Evolutionary conservation across 64 coral and sea anemone species (phyloP).

Genomic region (Trachythela sp.): DNA sequence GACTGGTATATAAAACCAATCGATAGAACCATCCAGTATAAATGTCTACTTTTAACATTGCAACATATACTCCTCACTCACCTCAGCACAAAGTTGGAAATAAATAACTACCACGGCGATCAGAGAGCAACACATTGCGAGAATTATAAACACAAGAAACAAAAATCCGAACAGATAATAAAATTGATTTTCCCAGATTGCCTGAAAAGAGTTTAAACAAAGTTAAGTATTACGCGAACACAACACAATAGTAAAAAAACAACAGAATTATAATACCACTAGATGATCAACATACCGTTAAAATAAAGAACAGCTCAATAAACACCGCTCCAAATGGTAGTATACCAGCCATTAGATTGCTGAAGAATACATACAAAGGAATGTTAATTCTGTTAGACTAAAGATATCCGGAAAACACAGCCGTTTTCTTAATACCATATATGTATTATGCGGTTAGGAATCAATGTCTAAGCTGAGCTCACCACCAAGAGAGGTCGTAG

Average conservation of each 20-base stretch:
- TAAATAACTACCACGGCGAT: constrained; percentile 95
- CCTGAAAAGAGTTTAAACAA: constrained; percentile 39
- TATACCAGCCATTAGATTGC: constrained; percentile 81
- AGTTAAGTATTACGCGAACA: neutral
- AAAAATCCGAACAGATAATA: constrained; percentile 98
- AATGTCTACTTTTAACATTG: neutral
- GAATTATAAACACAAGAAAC: constrained; percentile 90
- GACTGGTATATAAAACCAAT: too few relatives aligned
- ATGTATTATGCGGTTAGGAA: too few relatives aligned
- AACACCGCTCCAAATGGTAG: constrained; percentile 98
- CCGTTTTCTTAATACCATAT: too few relatives aligned
- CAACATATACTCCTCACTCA: neutral
- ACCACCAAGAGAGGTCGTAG: too few relatives aligned
- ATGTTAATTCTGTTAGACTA: neutral
- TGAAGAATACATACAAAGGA: constrained; percentile 18
- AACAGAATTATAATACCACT: too few relatives aligned
- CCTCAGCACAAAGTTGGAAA: constrained; percentile 91
- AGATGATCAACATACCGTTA: constrained; percentile 61
- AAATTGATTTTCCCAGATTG: constrained; percentile 99
- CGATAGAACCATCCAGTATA: neutral
- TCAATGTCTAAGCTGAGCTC: too few relatives aligned
- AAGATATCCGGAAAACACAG: too few relatives aligned
- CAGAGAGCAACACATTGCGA: constrained; percentile 81
- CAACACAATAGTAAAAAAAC: too few relatives aligned
- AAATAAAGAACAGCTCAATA: constrained; percentile 97